phyloP scores from a whole-genome alignment of 2,113 vertebrate species.

The Anguilla japonica region DNA sequence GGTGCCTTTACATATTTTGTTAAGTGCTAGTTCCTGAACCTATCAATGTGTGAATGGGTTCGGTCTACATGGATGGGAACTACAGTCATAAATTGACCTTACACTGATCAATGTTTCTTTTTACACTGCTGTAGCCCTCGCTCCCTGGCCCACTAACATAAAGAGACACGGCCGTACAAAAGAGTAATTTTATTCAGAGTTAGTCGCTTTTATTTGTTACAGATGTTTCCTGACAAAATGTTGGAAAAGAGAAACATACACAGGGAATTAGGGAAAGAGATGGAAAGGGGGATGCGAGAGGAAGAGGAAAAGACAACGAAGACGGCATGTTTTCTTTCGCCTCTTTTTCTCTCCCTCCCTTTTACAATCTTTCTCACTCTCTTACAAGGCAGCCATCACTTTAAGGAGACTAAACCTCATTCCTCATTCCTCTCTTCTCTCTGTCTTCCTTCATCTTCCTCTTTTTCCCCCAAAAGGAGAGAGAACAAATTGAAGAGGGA shows the following conservation, averaged over 20 bases:
- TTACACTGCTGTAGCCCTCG: not conserved
- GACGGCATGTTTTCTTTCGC: conserved; percentile 47
- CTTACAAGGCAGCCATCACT: conserved; percentile 33
- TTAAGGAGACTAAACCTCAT: conserved; percentile 28
- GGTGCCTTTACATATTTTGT: too few species aligned
- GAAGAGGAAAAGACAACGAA: conserved; percentile 45
- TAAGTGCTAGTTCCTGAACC: too few species aligned
- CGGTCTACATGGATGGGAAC: too few species aligned
- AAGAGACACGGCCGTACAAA: conserved; percentile 58
- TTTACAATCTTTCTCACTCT: conserved; percentile 51
- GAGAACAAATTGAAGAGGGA: not conserved
- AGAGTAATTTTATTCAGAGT: conserved; percentile 63
- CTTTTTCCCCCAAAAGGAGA: conserved; percentile 1
- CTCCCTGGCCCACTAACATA: conserved; percentile 42
- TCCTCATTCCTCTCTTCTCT: conserved; percentile 42
- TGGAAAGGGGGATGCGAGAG: conserved; percentile 15
- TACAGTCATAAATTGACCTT: not conserved
- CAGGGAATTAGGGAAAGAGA: conserved; percentile 53
- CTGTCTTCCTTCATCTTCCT: conserved; percentile 42
- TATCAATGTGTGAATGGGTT: too few species aligned
- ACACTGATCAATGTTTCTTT: not conserved
- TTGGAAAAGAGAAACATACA: conserved; percentile 43
- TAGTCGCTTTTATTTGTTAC: conserved; percentile 61
- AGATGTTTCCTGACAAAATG: conserved; percentile 29
- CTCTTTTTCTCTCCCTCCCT: conserved; percentile 36